phyloP scores from a whole-genome alignment of 2,113 vertebrate genomes.

The Tragelaphus imberbis region DNA sequence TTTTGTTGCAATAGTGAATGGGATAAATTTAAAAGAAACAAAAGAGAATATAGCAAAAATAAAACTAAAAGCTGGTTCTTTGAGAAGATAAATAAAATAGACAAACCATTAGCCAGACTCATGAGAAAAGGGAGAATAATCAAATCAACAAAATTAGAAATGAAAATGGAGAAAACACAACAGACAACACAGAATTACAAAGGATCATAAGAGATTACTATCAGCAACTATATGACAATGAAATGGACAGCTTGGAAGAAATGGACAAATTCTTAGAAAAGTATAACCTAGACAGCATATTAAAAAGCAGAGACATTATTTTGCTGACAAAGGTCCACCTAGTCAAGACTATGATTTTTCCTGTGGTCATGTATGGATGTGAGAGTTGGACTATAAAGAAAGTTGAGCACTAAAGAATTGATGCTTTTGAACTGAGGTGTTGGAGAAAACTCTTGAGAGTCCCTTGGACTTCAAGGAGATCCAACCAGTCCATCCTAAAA shows the following conservation, averaged over 20 bases:
- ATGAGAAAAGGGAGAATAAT: neutral
- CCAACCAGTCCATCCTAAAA: too few species aligned
- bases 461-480: too few species aligned
- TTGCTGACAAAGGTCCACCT: too few species aligned
- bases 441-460: too few species aligned
- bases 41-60: neutral
- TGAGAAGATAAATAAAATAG: neutral
- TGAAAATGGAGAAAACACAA: neutral
- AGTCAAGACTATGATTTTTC: too few species aligned
- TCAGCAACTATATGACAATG: neutral
- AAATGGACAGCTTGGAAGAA: neutral
- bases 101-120: neutral
- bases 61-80: neutral
- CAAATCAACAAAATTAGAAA: neutral
- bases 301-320: too few species aligned
- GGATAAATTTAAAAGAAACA: neutral
- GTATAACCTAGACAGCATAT: neutral
- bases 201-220: neutral
- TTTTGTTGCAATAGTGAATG: neutral
- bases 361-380: too few species aligned
- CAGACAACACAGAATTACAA: neutral
- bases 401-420: rapidly evolving
- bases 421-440: too few species aligned
- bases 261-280: neutral
- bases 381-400: too few species aligned